Conservation (phyloP, 92 coral and sea anemone species). For the Bergia puertoricense region DNA sequence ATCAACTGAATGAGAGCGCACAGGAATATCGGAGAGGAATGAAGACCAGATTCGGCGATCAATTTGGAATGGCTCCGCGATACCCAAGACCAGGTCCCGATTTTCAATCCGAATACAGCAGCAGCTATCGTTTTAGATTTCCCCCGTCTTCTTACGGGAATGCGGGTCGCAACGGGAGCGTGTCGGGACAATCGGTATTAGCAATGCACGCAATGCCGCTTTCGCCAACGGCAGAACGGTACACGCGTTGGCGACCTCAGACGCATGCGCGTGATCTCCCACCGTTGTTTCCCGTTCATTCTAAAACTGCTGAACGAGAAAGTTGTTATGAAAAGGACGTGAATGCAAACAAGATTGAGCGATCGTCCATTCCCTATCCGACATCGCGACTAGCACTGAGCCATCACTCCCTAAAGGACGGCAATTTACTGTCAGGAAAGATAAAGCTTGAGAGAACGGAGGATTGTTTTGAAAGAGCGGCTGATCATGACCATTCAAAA, state of each 20-base stretch:
- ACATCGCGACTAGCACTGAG: not conserved
- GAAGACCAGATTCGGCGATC: constrained; percentile 18
- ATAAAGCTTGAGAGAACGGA: not conserved
- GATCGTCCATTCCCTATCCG: not conserved
- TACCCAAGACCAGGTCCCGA: constrained; percentile 13
- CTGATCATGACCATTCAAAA: constrained; percentile 5
- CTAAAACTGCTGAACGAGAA: constrained; percentile 7
- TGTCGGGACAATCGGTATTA: constrained; percentile 2
- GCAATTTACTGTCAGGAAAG: not conserved
- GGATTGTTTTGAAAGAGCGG: not conserved
- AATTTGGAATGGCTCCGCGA: constrained; percentile 24
- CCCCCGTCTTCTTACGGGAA: constrained; percentile 28
- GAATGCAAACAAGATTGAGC: constrained; percentile 29
- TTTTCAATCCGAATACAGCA: constrained; percentile 5
- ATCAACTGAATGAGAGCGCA: constrained; percentile 10
- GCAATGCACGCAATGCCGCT: constrained; percentile 4
- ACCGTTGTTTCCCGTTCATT: constrained; percentile 4
- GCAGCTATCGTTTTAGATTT: constrained; percentile 8
- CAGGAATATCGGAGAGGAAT: constrained; percentile 13
- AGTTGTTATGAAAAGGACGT: constrained; percentile 11
- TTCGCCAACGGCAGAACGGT: constrained; percentile 12
- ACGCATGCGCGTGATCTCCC: constrained; percentile 28
- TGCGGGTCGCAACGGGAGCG: not conserved
- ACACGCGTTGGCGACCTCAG: constrained; percentile 8
- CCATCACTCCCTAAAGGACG: not conserved